A percentile compares a stretch with the other conserved stretches of the same genome.
These are phyloP conservation scores for Toxostoma redivivum DNA, from an alignment of 2,113 vertebrate genomes.

Conservation along the genomic window DNA sequence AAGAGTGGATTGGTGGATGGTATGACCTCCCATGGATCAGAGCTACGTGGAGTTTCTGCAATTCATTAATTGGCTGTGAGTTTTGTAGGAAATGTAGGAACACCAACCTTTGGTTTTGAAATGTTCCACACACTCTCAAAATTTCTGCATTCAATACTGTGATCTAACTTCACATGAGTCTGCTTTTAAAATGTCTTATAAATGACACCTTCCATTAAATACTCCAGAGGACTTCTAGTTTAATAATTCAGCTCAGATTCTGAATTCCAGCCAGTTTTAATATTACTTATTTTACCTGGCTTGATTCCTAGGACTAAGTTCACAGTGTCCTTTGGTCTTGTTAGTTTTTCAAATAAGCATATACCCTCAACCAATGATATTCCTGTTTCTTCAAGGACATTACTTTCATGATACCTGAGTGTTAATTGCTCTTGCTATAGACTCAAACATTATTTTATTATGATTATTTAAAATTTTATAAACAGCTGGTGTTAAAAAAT, in stretches of 20 bases:
- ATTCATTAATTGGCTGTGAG: not conserved
- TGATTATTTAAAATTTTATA: not conserved
- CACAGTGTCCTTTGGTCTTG: not conserved
- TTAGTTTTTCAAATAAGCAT: not conserved
- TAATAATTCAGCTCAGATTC: not conserved
- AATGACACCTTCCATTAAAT: not conserved
- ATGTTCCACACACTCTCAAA: not conserved
- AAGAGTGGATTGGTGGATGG: not conserved
- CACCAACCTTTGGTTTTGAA: not conserved
- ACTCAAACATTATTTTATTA: not conserved
- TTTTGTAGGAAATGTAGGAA: not conserved
- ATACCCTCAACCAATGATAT: not conserved
- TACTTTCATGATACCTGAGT: not conserved
- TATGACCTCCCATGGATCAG: not conserved
- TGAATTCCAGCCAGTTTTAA: slow-evolving; percentile 16
- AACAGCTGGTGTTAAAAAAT: not conserved
- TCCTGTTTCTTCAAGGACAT: not conserved
- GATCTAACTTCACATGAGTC: not conserved
- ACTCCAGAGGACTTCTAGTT: not conserved
- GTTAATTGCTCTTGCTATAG: not conserved
- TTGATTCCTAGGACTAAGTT: slow-evolving; percentile 9
- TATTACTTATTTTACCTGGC: slow-evolving; percentile 22
- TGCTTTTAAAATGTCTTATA: not conserved
- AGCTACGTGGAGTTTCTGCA: not conserved
- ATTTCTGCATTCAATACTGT: not conserved